Evolutionary conservation across 2,888 invertebrate species (phyloP), one percentile per base, ranked within the genome.

Genomic region (Leptinotarsa haldemani): DNA sequence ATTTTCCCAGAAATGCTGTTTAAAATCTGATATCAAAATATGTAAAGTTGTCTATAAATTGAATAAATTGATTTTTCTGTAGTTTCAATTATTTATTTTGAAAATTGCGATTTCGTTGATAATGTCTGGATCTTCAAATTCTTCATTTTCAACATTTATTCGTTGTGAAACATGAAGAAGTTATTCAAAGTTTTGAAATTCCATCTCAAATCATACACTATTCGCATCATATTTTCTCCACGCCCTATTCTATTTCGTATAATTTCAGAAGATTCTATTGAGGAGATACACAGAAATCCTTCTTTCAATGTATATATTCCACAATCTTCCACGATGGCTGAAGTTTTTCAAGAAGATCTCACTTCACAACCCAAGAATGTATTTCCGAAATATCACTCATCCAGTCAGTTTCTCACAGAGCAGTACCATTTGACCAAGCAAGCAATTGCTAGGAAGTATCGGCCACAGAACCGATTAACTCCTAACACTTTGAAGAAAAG

Each of bases 371-470:
- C 16, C 16, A 20, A 12, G 7, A 67, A 40, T 15, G 46, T 30
- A 12, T 58, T 56, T n/a, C 56, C 68, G 2, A 40, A 56, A 18
- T 20, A 40, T 25, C 69, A 65, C 15, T 18, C 69, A 15, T 30
- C 67, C 1, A 74, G 25, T 25, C 66, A 63, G n/a, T 70, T 74
- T 25, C 20, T 74, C 15, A 67, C 66, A n/a, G 70, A 74, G 16
- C 74, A 74, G 50, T 74, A 67, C 30, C 52, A 67, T 64, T 20
- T 67, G 56, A 70, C 69, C 16, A 74, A 74, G 61, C 65, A 64
- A 70, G 70, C 74, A 1, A 74, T 74, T 12, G 74, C 74, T 1
- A 74, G 70, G 40, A 25, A 66, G 7, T 74, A 70, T 46, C 61
- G 67, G 15, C 70, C 74, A 0, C 70, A 70, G 52, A 53, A 40